Base-by-base conservation (phyloP, 1,140 invertebrate species). In the Leptonema lineaticorne region DNA sequence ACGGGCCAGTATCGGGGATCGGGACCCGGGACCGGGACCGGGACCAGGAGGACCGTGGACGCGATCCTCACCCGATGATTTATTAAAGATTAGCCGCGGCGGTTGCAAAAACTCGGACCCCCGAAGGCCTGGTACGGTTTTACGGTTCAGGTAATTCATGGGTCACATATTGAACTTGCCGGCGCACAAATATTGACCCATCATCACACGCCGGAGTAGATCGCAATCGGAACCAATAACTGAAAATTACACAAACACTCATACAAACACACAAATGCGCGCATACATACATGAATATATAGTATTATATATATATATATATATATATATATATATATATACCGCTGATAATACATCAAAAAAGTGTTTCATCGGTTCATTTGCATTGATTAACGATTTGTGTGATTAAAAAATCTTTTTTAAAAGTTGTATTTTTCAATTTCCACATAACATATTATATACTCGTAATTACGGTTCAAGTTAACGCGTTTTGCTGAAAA, bases 161-260 rank as follows among this genome's bases (percentile, higher is more conserved):
- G 37, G 37, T 41, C 37, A 41, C 37, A 41, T 41, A 41, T 41
- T 41, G 37, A 41, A 41, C 37, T 41, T 41, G 37, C 37, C 37
- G 9, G 37, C 9, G 37, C 37, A 3, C 37, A 41, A 41, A 41
- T 41, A 41, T 41, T 41, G 37, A 41, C 37, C 37, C 37, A 41
- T 41, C 37, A 41, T 41, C 37, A 41, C 37, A 41, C 37, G 9
- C 37, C 9, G 9, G 37, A 41, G 37, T 41, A 41, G 37, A 41
- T 41, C 37, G 11, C 37, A 41, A 41, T 41, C 37, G 16, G 37
- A 41, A 41, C 37, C 37, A 41, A 41, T 41, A 41, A 41, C 11
- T 16, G 2, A 41, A 41, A 41, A 16, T 16, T 11, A 41, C 37
- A 41, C 37, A 41, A 9, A 41, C 37, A 41, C 37, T 14, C 37